Evolutionary conservation across 2,113 vertebrate genomes (phyloP).

Genomic region (Chlorocebus sabaeus): DNA sequence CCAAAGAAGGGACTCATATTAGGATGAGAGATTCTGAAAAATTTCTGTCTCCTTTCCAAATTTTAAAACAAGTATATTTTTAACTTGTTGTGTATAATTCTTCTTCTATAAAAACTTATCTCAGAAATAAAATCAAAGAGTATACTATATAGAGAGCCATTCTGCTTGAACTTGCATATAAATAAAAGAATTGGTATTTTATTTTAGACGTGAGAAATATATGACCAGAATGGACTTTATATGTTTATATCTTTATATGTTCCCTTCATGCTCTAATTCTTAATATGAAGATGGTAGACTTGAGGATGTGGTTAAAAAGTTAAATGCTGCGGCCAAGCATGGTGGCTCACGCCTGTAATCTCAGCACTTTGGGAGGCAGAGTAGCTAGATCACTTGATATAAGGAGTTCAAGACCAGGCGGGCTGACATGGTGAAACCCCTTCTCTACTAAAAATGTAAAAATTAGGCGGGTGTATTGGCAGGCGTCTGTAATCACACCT

Average conservation of each 20-base stretch:
- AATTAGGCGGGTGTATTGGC: too few relatives aligned
- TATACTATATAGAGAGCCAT: not conserved
- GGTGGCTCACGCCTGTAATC: too few relatives aligned
- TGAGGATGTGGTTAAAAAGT: not conserved
- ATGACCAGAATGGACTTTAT: not conserved
- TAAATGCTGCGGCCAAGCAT: not conserved
- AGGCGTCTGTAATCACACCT: too few relatives aligned
- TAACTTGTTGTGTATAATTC: not conserved
- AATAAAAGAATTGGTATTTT: not conserved
- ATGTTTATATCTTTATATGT: too few relatives aligned
- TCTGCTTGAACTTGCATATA: not conserved
- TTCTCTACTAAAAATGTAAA: too few relatives aligned
- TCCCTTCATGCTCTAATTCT: not conserved
- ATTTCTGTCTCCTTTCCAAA: not conserved
- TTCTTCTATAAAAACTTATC: not conserved
- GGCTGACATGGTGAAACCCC: too few relatives aligned
- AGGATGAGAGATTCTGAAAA: not conserved
- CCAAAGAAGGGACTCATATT: too few relatives aligned
- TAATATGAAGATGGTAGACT: not conserved
- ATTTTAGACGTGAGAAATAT: not conserved
- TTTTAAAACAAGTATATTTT: not conserved
- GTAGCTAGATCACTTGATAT: too few relatives aligned
- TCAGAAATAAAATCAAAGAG: not conserved
- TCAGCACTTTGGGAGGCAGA: too few relatives aligned
- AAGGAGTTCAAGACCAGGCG: too few relatives aligned